Conservation (phyloP, 2,888 invertebrate genomes). For the Lasioglossum villosulum region DNA sequence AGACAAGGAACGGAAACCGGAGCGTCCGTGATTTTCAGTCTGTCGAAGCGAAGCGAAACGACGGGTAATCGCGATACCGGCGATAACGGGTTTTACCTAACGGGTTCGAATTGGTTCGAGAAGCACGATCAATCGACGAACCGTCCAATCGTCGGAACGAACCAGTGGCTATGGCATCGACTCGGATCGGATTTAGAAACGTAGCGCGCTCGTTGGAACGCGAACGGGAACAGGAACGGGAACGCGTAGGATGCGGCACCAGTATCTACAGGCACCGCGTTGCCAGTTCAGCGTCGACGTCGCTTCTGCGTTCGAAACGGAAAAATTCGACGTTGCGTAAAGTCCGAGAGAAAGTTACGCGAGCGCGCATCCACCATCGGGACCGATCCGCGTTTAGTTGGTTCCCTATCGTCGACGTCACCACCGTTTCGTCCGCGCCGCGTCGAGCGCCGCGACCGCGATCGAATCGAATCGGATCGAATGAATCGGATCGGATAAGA, state of each 20-base stretch:
- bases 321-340: constrained; percentile 47
- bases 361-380: constrained; percentile 15
- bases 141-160: background rate
- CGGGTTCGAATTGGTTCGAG: constrained; percentile 51
- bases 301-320: constrained; percentile 4
- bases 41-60: constrained; percentile 18
- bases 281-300: background rate
- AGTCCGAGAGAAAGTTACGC: constrained; percentile 50
- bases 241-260: background rate
- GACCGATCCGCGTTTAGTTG: background rate
- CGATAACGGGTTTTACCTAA: constrained; percentile 50
- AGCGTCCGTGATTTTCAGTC: background rate
- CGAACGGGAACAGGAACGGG: background rate
- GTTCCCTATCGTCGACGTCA: background rate
- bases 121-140: constrained; percentile 30
- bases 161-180: background rate
- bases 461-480: constrained; percentile 54
- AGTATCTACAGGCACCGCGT: background rate
- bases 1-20: background rate
- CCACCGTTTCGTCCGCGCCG: background rate
- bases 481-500: constrained; percentile 42
- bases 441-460: background rate
- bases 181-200: background rate
- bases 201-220: background rate
- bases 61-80: constrained; percentile 34